phyloP scores from a whole-genome alignment of 2,113 vertebrate species.

The Nannospalax galili region DNA sequence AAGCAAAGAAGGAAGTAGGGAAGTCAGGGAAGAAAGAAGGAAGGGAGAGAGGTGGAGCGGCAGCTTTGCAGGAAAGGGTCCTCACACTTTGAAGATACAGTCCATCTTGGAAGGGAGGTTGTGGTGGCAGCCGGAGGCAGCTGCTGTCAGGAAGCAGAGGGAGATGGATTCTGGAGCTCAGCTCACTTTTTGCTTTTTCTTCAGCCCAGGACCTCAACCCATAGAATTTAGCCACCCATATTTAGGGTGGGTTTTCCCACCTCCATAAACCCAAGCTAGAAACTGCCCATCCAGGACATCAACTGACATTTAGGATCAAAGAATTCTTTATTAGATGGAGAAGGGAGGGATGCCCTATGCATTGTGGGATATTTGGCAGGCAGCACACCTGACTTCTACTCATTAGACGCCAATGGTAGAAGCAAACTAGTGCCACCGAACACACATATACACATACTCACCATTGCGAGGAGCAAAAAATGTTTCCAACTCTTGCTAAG shows the following conservation, averaged over 20 bases:
- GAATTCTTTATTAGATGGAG: neutral
- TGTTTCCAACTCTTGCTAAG: neutral
- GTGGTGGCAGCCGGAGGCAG: neutral
- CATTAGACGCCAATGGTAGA: neutral
- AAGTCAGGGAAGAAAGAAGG: fast-evolving
- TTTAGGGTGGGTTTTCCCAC: too few species aligned
- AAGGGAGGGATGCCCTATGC: neutral
- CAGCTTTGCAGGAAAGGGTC: too few species aligned
- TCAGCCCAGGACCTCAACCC: neutral
- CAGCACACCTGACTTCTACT: neutral
- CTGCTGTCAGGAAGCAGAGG: neutral
- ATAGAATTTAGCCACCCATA: neutral
- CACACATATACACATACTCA: neutral
- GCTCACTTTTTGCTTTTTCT: neutral
- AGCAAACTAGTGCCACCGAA: neutral
- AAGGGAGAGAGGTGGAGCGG: fast-evolving
- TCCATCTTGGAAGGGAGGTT: neutral
- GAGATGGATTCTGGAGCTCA: neutral
- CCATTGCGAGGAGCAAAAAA: neutral
- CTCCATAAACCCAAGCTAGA: neutral
- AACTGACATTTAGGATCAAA: neutral
- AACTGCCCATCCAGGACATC: neutral
- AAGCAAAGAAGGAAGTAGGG: neutral
- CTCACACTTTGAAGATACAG: too few species aligned
- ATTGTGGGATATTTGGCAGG: neutral